Base-by-base conservation (phyloP, 2,888 invertebrate genomes). In the Drosophila histrio region DNA sequence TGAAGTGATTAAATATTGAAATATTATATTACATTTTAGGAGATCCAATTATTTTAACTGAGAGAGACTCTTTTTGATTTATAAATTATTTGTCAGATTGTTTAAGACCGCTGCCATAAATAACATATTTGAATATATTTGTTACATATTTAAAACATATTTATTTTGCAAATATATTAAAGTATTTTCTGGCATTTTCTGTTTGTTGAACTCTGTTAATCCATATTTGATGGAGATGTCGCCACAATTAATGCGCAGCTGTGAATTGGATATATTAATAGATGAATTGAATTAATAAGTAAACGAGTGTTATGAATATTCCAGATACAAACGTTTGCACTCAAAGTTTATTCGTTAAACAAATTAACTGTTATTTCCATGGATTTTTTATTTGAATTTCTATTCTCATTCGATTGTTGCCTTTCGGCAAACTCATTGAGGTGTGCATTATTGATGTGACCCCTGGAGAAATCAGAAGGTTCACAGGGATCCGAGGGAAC, bases 361-460 rank as follows among this genome's bases (percentile, higher is more conserved):
- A 30, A 24, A 43, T 47, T 34, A 53, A 30, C 24, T n/a, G 26
- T 13, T 28, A 19, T 13, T 28, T 21, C 0, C 32, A 15, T 11
- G 26, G n/a, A 41, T 8, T n/a, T 28, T n/a, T 3, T 34, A 24
- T 15, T 8, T 5, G 0, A 7, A 52, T 22, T 34, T 46, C 15
- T 21, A 46, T 50, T 62, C 17, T 6, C 5, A 6, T 0, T 2
- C 11, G 17, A 8, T 28, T 32, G n/a, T 32, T 22, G 34, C 5
- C 9, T 3, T 19, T 26, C 8, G 19, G 15, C 15, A 28, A 50
- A 44, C 9, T 24, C 54, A 74, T 30, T 44, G 56, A 47, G 30
- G 60, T 39, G 67, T 61, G 57, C 50, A 72, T 66, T 73, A 61
- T 77, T 73, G 57, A 73, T 72, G 73, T 9, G 53, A 41, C 1